Percentiles rank a stretch among this genome's conserved stretches.
phyloP scores from a whole-genome alignment of 2,797 vertebrate genomes.

The Crypturellus tataupa region DNA sequence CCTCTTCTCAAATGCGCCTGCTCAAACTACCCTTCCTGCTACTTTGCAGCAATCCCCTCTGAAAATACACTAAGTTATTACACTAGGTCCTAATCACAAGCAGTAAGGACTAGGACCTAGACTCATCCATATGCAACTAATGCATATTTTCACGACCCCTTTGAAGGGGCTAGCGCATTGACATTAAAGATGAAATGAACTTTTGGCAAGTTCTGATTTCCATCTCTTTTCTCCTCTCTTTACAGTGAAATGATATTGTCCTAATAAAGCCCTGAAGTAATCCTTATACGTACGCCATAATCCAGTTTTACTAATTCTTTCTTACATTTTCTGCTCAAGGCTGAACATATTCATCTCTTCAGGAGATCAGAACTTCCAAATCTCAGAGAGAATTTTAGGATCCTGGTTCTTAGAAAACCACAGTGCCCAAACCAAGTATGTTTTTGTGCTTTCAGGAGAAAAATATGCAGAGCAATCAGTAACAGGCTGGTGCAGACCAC shows the following conservation, averaged over 20 bases:
- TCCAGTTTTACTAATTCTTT: not conserved
- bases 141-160: not conserved
- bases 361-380: not conserved
- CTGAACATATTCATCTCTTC: not conserved
- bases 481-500: not conserved
- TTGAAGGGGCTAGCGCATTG: not conserved
- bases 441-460: not conserved
- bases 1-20: accelerated
- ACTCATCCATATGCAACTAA: not conserved
- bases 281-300: not conserved
- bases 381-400: not conserved
- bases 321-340: not conserved
- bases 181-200: not conserved
- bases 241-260: not conserved
- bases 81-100: not conserved
- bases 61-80: accelerated
- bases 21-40: not conserved
- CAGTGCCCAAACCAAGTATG: not conserved
- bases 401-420: not conserved
- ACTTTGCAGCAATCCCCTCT: not conserved
- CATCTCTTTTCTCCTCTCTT: not conserved
- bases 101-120: not conserved
- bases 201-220: not conserved
- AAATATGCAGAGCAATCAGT: not conserved
- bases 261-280: not conserved